phyloP scores from a whole-genome alignment of 1,140 invertebrate genomes.

The Brachionus koreanus region DNA sequence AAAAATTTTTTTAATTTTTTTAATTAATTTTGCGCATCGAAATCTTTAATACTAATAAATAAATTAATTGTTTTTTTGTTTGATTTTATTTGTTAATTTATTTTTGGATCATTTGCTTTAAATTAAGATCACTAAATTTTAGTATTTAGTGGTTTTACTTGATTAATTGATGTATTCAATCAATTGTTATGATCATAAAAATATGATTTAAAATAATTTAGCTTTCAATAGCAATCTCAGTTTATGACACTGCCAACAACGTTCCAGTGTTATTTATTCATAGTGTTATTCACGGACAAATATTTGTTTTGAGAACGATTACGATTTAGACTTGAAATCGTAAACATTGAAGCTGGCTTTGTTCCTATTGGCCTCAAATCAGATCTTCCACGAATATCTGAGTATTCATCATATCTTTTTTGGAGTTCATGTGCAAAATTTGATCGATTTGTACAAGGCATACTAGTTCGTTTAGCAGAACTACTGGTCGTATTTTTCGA shows the following conservation, averaged over 20 bases:
- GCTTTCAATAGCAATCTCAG: neutral
- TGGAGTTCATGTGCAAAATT: neutral
- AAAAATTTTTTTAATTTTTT: neutral
- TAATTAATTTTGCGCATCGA: neutral
- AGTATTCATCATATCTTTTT: conserved; percentile 1
- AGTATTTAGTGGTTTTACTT: neutral
- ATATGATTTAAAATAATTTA: neutral
- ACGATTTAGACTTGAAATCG: neutral
- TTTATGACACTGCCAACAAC: neutral
- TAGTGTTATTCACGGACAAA: neutral
- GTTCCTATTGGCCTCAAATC: conserved; percentile 20
- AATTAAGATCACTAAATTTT: neutral
- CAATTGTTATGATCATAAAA: neutral
- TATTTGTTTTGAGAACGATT: neutral
- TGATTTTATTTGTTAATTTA: neutral
- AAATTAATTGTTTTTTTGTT: neutral
- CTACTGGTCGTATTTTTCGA: conserved; percentile 1
- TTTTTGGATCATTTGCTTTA: neutral
- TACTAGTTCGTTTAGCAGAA: neutral
- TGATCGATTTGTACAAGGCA: neutral
- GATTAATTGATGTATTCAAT: neutral
- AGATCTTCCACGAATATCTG: neutral
- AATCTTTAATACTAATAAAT: neutral
- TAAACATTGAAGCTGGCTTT: conserved; percentile 41
- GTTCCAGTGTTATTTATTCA: neutral